A percentile compares a stretch with the other conserved stretches of the same genome.
phyloP scores from a whole-genome alignment of 1,140 invertebrate genomes.

The Lordiphosa collinella region DNA sequence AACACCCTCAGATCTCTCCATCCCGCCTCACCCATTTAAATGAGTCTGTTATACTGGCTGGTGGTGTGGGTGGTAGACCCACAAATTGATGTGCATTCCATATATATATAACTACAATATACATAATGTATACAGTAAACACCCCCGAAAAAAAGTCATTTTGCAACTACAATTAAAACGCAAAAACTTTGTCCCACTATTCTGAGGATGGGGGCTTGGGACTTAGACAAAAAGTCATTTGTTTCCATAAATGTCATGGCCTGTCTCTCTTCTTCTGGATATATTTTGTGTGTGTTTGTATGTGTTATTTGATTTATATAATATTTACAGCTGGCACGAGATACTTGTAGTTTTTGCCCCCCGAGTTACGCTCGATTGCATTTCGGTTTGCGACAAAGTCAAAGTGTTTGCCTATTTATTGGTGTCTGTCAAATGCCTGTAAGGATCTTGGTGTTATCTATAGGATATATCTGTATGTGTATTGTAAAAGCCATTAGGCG shows the following conservation, averaged over 20 bases:
- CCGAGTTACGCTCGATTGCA: slow-evolving; percentile 33
- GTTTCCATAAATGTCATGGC: slow-evolving; percentile 66
- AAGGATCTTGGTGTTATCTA: not conserved
- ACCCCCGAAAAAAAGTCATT: slow-evolving; percentile 53
- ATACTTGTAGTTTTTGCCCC: slow-evolving; percentile 16
- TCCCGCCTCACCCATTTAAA: slow-evolving; percentile 15
- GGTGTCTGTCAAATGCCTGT: slow-evolving; percentile 22
- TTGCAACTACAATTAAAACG: slow-evolving; percentile 61
- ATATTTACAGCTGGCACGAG: slow-evolving; percentile 46
- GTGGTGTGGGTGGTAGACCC: slow-evolving; percentile 3
- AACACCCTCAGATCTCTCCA: not conserved
- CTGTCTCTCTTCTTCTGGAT: slow-evolving; percentile 1
- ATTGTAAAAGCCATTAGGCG: slow-evolving; percentile 48
- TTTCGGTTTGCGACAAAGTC: not conserved
- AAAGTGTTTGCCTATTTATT: slow-evolving; percentile 40
- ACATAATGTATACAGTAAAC: slow-evolving; percentile 40
- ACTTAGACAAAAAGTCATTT: slow-evolving; percentile 59
- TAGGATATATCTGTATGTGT: slow-evolving; percentile 24
- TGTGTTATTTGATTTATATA: slow-evolving; percentile 53
- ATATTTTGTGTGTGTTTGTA: slow-evolving; percentile 37
- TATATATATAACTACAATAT: no score
- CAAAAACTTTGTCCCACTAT: slow-evolving; percentile 40
- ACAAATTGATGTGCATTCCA: slow-evolving; percentile 63
- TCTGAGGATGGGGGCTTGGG: slow-evolving; percentile 16
- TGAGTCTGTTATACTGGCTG: slow-evolving; percentile 20